A percentile compares a stretch with the other conserved stretches of the same genome.
These are phyloP conservation scores for Eubasilissa splendida DNA, from an alignment of 2,888 invertebrate species.

Conservation along the genomic window DNA sequence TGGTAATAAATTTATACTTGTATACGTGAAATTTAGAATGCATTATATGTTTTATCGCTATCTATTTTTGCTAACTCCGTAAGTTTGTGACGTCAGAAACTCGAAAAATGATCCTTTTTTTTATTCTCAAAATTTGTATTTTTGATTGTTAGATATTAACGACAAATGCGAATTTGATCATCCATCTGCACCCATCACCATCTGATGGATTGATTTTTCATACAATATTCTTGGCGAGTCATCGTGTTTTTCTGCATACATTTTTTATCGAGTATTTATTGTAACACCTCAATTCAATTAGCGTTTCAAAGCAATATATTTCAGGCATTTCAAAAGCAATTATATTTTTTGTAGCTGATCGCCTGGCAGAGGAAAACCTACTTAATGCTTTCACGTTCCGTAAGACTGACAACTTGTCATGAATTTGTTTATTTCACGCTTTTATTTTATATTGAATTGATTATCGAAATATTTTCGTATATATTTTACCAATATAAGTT, in stretches of 20 bases:
- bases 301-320: slow-evolving; percentile 9
- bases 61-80: too few species aligned
- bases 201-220: slow-evolving; percentile 7
- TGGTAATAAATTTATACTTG: slow-evolving; percentile 26
- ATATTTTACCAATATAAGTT: too few species aligned
- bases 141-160: too few species aligned
- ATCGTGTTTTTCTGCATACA: slow-evolving; percentile 1
- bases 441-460: slow-evolving; percentile 9
- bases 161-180: neutral
- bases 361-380: slow-evolving; percentile 8
- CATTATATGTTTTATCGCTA: too few species aligned
- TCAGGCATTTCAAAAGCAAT: slow-evolving; percentile 9
- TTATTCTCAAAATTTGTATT: too few species aligned
- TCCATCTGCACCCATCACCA: neutral
- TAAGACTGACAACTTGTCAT: slow-evolving; percentile 12
- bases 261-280: neutral
- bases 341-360: slow-evolving; percentile 12
- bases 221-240: neutral
- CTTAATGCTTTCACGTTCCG: neutral
- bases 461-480: too few species aligned
- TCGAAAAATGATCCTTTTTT: too few species aligned
- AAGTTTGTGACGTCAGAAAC: too few species aligned
- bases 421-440: slow-evolving; percentile 1
- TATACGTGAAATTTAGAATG: slow-evolving; percentile 23
- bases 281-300: slow-evolving; percentile 25